Evolutionary conservation across 1,140 invertebrate genomes (phyloP).

Genomic region (Episyrphus balteatus): DNA sequence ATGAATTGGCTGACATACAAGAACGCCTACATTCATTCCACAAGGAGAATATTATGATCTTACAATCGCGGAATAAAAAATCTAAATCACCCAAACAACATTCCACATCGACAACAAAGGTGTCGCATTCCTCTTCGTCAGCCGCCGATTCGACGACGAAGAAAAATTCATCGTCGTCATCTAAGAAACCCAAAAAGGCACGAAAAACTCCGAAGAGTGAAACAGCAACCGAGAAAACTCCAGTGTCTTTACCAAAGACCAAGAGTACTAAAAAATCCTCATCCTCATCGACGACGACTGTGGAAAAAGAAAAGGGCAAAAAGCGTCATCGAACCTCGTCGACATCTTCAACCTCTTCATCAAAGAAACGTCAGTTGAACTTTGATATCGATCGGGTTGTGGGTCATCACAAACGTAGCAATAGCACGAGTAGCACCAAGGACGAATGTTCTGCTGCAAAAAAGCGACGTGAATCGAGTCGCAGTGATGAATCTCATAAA

Average conservation of each 20-base stretch:
- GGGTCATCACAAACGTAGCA: slow-evolving; percentile 25
- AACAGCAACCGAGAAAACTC: slow-evolving; percentile 11
- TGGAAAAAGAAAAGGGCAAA: slow-evolving; percentile 3
- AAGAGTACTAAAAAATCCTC: slow-evolving; percentile 1
- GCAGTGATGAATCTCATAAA: not conserved
- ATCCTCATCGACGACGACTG: not conserved
- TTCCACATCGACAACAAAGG: slow-evolving; percentile 1
- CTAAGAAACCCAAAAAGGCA: not conserved
- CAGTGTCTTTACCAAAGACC: not conserved
- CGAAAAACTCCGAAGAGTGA: slow-evolving; percentile 10
- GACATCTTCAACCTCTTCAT: slow-evolving; percentile 11
- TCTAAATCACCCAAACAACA: slow-evolving; percentile 21
- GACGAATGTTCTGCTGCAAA: not conserved
- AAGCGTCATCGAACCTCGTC: slow-evolving; percentile 22
- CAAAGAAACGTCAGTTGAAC: slow-evolving; percentile 28
- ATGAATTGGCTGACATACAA: slow-evolving; percentile 47
- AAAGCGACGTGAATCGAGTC: too few species aligned
- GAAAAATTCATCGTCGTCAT: not conserved
- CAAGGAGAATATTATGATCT: slow-evolving; percentile 44
- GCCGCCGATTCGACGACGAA: not conserved
- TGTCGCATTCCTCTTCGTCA: slow-evolving; percentile 8
- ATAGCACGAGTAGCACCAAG: slow-evolving; percentile 1
- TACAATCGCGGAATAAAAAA: slow-evolving; percentile 48
- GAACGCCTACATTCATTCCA: slow-evolving; percentile 48
- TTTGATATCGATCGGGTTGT: slow-evolving; percentile 28